Conservation (phyloP, 2,797 vertebrate species). For the Acanthurus lineatus region DNA sequence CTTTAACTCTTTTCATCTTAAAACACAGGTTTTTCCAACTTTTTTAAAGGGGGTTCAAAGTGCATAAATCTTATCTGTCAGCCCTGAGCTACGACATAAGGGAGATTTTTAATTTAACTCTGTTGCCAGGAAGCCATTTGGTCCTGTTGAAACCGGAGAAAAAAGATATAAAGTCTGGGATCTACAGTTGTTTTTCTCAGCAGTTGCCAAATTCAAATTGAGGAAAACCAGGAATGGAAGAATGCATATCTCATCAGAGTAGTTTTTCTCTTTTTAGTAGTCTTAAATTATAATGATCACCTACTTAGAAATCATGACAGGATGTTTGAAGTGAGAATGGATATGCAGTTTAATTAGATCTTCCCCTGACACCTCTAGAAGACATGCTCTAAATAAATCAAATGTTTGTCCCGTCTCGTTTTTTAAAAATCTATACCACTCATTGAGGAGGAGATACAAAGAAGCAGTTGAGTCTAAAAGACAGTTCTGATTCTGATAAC, state of each 20-base stretch:
- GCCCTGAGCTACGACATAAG: slow-evolving; percentile 40
- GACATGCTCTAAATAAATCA: background rate
- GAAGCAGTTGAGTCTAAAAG: slow-evolving; percentile 4
- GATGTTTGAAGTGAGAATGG: slow-evolving; percentile 13
- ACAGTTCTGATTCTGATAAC: background rate
- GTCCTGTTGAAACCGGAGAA: slow-evolving; percentile 49
- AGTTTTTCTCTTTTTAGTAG: background rate
- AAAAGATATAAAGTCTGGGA: slow-evolving; percentile 15
- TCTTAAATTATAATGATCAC: background rate
- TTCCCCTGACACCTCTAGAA: background rate
- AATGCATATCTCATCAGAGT: background rate
- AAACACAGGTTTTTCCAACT: slow-evolving; percentile 40
- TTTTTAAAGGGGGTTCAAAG: slow-evolving; percentile 56
- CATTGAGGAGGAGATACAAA: background rate
- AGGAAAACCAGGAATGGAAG: background rate
- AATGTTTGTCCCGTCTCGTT: background rate
- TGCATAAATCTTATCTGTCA: slow-evolving; percentile 57
- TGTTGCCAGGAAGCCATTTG: slow-evolving; percentile 31
- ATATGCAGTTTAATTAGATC: slow-evolving; percentile 23
- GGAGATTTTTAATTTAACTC: slow-evolving; percentile 42
- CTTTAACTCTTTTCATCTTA: slow-evolving; percentile 70
- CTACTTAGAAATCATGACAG: background rate
- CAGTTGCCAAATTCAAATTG: slow-evolving; percentile 6
- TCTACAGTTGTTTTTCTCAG: background rate
- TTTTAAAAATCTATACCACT: background rate